Evolutionary conservation across 2,113 vertebrate genomes (phyloP), one percentile per base, ranked within the genome.

Genomic region (Columba janthina): DNA sequence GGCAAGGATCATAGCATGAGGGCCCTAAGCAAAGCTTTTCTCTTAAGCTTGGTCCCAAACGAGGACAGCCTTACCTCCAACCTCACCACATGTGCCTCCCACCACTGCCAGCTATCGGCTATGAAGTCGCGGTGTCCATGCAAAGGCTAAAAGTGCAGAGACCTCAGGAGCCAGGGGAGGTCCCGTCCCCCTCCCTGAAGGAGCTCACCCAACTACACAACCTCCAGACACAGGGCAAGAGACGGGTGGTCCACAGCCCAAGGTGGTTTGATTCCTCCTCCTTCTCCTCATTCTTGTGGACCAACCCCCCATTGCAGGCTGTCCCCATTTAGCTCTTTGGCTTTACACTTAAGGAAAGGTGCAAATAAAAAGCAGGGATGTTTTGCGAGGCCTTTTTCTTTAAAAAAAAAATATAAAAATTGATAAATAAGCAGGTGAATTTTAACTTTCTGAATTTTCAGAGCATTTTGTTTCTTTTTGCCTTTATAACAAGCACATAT

Each of bases 401-500:
- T 32, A 72, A 34, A 72, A 76, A 32, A 72, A 48, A 31, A 7
- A 58, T 0, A 16, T 13, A 40, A 40, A 40, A 12, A 40, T 15
- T 6, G 5, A 36, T 60, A 67, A 82, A 8, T 62, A 80, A 72
- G 20, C 4, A 82, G 21, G 16, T 22, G 10, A 24, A 88, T 92
- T 86, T 73, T 77, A 93, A 64, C 56, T 66, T 88, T 38, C 42
- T 38, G 13, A 77, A 62, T 94, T 85, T 83, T 86, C 40, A 69
- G 40, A n/a, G 14, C 19, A 32, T 77, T 88, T 46, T 19, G 44
- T 46, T 79, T 58, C 28, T 25, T 72, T 18, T 17, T 65, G 36
- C 60, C 54, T 60, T 81, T 54, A 58, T 31, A 69, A 69, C 11
- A 73, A 88, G 51, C 19, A 76, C 0, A 1, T 29, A 40, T 3